Percentiles rank a stretch among this genome's conserved stretches.
These are phyloP conservation scores for Malurus elegans DNA, from an alignment of 2,113 vertebrate species.

Conservation along the genomic window DNA sequence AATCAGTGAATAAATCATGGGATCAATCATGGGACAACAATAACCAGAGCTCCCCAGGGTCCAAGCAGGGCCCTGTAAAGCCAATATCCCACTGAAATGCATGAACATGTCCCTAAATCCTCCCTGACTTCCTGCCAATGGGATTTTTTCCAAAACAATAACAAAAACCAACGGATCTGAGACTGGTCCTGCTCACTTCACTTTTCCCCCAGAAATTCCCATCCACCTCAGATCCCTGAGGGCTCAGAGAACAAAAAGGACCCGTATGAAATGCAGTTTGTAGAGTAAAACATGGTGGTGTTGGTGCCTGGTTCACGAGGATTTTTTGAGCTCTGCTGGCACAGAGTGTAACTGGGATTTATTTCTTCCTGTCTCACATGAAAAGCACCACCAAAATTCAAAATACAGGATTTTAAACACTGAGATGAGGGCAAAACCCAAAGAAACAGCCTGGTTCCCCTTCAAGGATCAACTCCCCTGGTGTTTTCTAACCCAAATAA, in stretches of 20 bases:
- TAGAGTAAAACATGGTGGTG: not conserved
- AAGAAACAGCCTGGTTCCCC: not conserved
- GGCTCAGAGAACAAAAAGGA: not conserved
- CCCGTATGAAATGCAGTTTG: rapidly evolving
- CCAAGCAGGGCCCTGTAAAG: not conserved
- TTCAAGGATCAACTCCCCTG: not conserved
- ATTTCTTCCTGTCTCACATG: not conserved
- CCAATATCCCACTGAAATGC: not conserved
- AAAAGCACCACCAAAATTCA: not conserved
- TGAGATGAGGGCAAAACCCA: not conserved
- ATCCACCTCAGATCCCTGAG: not conserved
- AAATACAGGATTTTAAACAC: not conserved
- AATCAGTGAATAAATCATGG: not conserved
- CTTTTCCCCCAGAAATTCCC: not conserved
- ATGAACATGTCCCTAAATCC: not conserved
- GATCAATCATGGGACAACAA: rapidly evolving
- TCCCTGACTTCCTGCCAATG: not conserved
- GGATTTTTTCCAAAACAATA: not conserved
- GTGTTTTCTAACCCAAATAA: not conserved
- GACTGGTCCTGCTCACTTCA: not conserved
- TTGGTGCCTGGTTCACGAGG: not conserved
- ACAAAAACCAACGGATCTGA: rapidly evolving
- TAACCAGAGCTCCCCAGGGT: not conserved
- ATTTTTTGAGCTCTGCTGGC: not conserved
- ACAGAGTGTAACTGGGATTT: not conserved